Conservation (phyloP, 2,888 invertebrate genomes). For the Philereme vetulata region DNA sequence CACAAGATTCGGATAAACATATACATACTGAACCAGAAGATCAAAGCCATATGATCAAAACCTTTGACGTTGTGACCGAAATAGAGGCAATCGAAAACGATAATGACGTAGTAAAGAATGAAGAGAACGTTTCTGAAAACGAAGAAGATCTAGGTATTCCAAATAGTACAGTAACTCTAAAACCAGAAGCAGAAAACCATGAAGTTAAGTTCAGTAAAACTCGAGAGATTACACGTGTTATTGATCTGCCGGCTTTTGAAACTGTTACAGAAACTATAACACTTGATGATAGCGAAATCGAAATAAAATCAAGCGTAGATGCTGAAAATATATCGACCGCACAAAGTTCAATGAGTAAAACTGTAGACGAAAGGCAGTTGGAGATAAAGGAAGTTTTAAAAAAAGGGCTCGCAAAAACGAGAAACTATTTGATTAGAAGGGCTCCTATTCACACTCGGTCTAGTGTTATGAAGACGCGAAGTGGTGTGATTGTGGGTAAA, state of each 20-base stretch:
- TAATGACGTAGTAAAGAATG: neutral
- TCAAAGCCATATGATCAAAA: neutral
- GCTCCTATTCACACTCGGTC: conserved; percentile 10
- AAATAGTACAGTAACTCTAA: conserved; percentile 1
- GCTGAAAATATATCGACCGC: neutral
- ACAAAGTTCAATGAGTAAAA: neutral
- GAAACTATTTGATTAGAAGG: neutral
- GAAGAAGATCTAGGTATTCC: neutral
- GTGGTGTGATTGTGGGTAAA: conserved; percentile 1
- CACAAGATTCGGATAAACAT: neutral
- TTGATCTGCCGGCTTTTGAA: too few species aligned
- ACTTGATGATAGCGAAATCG: neutral
- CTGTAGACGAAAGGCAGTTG: neutral
- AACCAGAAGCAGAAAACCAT: neutral
- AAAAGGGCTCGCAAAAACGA: neutral
- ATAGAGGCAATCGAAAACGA: neutral
- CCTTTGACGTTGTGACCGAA: neutral
- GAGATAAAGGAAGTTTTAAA: neutral
- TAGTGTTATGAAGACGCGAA: conserved; percentile 23
- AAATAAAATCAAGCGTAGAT: neutral
- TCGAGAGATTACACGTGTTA: too few species aligned
- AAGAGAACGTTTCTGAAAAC: neutral
- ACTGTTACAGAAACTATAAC: neutral
- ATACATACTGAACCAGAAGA: neutral
- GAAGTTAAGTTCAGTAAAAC: too few species aligned